Evolutionary conservation across 2,113 vertebrate genomes (phyloP), one percentile per base, ranked within the genome.

Genomic region (Calypte anna): DNA sequence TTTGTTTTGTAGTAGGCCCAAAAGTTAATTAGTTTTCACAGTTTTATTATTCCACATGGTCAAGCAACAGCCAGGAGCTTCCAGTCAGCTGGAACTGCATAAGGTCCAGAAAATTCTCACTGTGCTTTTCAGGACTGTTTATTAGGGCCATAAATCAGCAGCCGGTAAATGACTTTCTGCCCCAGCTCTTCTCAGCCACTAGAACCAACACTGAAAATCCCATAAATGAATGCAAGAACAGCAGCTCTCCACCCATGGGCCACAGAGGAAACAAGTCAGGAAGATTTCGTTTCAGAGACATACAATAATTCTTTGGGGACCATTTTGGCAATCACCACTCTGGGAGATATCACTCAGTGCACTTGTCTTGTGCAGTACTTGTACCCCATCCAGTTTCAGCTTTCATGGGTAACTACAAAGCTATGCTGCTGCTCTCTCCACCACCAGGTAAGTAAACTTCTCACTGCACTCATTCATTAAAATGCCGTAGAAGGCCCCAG

Each of bases 11-110:
- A 96, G 67, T 21, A 92, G 36, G 44, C 59, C 86, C 36, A 67
- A 62, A 91, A 90, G 73, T 88, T 94, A 91, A 95, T 95, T 95
- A 82, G 88, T 87, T 96, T 96, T 93, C 83, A 88, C 63, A 69
- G 83, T 79, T 96, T 93, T 93, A 93, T 88, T 93, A 82, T 44
- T 94, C 79, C 57, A 82, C 57, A 53, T 63, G 73, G 89, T 91
- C 94, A 92, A 94, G 79, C 89, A 91, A 83, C 8, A 66, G 55
- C 62, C 57, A 80, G 81, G 62, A 95, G 82, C 44, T 93, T 73
- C 73, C 75, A 76, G 83, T 88, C 91, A 94, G 61, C 75, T 88
- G 76, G 51, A 96, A 92, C 68, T 4, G 2, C 22, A 0, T 57
- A 66, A 88, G 59, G 82, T 62, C 92, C 73, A 94, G 82, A 94